These are phyloP conservation scores for Pogoniulus pusillus DNA, from an alignment of 2,797 vertebrate species.

Conservation along the genomic window DNA sequence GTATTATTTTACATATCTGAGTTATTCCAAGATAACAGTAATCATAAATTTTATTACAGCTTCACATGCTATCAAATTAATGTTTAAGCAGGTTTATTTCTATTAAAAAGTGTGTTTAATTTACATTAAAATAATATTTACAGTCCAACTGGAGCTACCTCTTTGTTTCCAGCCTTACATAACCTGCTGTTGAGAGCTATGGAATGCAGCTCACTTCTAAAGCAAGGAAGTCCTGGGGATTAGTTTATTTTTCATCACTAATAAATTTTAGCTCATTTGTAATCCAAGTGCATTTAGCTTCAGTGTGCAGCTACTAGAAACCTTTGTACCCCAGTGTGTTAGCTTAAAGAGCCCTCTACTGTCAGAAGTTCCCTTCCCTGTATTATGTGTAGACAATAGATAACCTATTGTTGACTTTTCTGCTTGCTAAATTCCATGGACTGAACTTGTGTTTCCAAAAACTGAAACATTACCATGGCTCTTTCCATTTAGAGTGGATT, in stretches of 20 bases:
- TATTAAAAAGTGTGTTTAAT: background rate
- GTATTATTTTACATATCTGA: background rate
- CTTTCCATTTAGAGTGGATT: background rate
- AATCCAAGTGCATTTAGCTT: background rate
- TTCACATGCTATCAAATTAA: background rate
- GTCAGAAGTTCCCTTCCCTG: background rate
- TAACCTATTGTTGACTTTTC: background rate
- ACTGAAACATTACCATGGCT: background rate
- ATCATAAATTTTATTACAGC: background rate
- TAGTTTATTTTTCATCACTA: background rate
- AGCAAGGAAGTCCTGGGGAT: background rate
- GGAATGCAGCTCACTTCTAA: background rate
- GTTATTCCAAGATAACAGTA: background rate
- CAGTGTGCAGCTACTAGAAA: background rate
- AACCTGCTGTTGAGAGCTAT: background rate
- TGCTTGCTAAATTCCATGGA: background rate
- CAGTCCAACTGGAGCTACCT: background rate
- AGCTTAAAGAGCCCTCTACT: conserved; percentile 28
- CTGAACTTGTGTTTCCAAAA: background rate
- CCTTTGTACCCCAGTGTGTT: background rate
- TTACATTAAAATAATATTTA: conserved; percentile 1
- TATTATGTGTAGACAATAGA: background rate
- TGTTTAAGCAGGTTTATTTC: background rate
- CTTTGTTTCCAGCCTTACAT: background rate
- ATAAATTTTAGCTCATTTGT: background rate